A percentile compares a stretch with the other conserved stretches of the same genome.
phyloP scores from a whole-genome alignment of 2,888 invertebrate genomes.

The Leptinotarsa rubiginosa region DNA sequence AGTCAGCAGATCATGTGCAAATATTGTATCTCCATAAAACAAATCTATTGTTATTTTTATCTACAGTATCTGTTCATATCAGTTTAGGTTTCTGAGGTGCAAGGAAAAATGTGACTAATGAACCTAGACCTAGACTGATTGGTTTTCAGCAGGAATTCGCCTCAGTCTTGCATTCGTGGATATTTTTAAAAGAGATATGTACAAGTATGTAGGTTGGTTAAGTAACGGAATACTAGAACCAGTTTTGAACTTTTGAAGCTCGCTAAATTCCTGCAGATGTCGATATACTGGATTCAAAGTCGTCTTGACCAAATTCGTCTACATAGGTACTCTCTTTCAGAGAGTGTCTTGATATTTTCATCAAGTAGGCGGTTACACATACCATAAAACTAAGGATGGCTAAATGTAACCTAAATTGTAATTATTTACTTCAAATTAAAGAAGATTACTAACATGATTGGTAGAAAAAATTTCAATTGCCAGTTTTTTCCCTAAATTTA shows the following conservation, averaged over 20 bases:
- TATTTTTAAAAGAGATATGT: conserved; percentile 23
- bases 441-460: too few species aligned
- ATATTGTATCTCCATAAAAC: background rate
- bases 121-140: background rate
- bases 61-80: background rate
- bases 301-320: conserved; percentile 33
- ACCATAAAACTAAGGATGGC: too few species aligned
- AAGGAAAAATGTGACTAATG: conserved; percentile 30
- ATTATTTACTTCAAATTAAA: too few species aligned
- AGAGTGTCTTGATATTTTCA: background rate
- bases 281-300: conserved; percentile 29
- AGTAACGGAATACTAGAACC: conserved; percentile 44
- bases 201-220: conserved; percentile 35
- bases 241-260: conserved; percentile 39
- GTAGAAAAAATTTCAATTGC: too few species aligned
- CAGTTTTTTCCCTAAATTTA: too few species aligned
- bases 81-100: background rate
- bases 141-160: conserved; percentile 9
- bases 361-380: background rate
- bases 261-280: conserved; percentile 28
- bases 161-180: conserved; percentile 17
- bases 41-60: too few species aligned
- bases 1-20: conserved; percentile 13
- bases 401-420: too few species aligned
- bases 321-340: background rate